Percentiles rank a stretch among this genome's conserved stretches.
Evolutionary conservation across 2,888 invertebrate genomes (phyloP).

Genomic region (Teleiodes luculella): DNA sequence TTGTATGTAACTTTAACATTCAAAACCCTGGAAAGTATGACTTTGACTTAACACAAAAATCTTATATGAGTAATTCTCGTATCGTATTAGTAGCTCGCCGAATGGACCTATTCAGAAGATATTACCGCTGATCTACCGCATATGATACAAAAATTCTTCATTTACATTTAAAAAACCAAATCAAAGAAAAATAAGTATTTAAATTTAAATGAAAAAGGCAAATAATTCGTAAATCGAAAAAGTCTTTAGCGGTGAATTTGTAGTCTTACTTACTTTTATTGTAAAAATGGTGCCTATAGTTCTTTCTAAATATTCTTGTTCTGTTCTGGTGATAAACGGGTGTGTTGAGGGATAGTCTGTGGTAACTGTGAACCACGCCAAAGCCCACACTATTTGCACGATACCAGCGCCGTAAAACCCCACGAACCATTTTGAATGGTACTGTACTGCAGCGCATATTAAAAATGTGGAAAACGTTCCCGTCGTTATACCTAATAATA

Average conservation of each 20-base stretch:
- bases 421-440: slow-evolving; percentile 80
- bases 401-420: slow-evolving; percentile 82
- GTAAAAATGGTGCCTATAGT: slow-evolving; percentile 72
- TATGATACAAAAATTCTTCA: too few relatives aligned
- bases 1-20: too few relatives aligned
- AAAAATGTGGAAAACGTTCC: slow-evolving; percentile 84
- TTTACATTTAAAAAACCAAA: too few relatives aligned
- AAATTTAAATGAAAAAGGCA: too few relatives aligned
- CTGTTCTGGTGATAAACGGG: slow-evolving; percentile 78
- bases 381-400: slow-evolving; percentile 72
- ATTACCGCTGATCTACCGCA: too few relatives aligned
- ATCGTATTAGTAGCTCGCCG: too few relatives aligned
- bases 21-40: too few relatives aligned
- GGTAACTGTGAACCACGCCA: slow-evolving; percentile 77
- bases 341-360: slow-evolving; percentile 81
- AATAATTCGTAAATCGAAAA: too few relatives aligned
- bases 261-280: slow-evolving; percentile 48
- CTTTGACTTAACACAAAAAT: too few relatives aligned
- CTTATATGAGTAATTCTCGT: too few relatives aligned
- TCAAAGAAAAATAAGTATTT: too few relatives aligned
- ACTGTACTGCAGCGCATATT: slow-evolving; percentile 80
- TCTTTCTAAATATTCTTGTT: slow-evolving; percentile 78
- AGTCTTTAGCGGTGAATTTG: neutral
- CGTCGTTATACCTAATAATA: slow-evolving; percentile 52
- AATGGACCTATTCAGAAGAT: too few relatives aligned